Percentiles rank a stretch among this genome's conserved stretches.
Evolutionary conservation across 2,113 vertebrate genomes (phyloP).

Genomic region (Tympanuchus pallidicinctus): DNA sequence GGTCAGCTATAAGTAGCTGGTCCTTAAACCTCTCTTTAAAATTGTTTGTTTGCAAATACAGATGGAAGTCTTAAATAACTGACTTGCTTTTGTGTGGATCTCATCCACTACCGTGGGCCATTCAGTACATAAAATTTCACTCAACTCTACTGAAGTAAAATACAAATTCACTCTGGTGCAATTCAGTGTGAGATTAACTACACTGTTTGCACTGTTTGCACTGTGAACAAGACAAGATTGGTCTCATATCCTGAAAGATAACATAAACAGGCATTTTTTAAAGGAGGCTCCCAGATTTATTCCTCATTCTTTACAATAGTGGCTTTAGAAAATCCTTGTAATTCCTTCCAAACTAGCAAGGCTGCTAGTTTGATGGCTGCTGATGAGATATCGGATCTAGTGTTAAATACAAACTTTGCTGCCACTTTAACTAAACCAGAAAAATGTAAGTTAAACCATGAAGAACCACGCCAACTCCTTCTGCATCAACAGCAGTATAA

Average conservation of each 20-base stretch:
- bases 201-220: constrained; percentile 42
- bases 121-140: constrained; percentile 6
- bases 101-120: not conserved
- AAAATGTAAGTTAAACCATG: not conserved
- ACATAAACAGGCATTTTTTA: constrained; percentile 34
- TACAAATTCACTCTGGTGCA: constrained; percentile 23
- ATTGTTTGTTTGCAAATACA: constrained; percentile 7
- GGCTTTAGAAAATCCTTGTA: constrained; percentile 1
- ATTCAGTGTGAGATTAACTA: constrained; percentile 40
- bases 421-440: not conserved
- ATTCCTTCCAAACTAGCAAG: not conserved
- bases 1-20: not conserved
- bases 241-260: constrained; percentile 41
- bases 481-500: not conserved
- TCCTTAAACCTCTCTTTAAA: not conserved
- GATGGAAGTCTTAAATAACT: not conserved
- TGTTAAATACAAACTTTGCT: not conserved
- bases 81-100: not conserved
- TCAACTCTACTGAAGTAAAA: constrained; percentile 35
- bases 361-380: not conserved
- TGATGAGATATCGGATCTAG: not conserved
- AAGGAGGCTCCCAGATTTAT: constrained; percentile 10
- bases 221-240: constrained; percentile 13
- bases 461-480: not conserved
- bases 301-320: not conserved